Evolutionary conservation across 1,140 invertebrate genomes (phyloP).

Genomic region (Phthorimaea operculella): DNA sequence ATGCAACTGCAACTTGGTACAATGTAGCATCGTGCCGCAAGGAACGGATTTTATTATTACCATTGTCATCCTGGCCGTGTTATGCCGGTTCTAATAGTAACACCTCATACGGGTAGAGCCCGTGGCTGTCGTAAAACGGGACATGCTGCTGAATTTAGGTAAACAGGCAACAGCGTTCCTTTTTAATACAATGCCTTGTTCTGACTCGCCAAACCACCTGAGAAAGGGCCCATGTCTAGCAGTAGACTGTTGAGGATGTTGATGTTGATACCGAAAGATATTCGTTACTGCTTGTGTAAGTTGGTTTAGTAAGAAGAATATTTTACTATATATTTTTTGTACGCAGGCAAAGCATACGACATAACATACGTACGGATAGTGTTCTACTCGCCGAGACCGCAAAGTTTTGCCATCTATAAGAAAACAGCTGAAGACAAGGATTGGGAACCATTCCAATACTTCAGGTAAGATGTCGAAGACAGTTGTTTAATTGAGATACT

Average conservation of each 20-base stretch:
- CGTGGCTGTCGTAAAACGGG: no score
- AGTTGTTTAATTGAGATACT: no score
- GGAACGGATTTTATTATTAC: background rate
- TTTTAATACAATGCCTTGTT: no score
- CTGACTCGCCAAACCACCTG: no score
- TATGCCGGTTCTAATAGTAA: background rate
- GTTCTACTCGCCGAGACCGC: slow-evolving; percentile 94
- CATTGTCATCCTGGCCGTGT: background rate
- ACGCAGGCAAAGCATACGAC: slow-evolving; percentile 93
- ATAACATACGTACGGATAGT: slow-evolving; percentile 95
- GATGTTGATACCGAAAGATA: no score
- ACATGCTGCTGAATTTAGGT: no score
- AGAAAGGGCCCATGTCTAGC: no score
- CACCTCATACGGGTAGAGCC: no score
- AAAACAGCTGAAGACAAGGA: slow-evolving; percentile 78
- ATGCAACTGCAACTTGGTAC: background rate
- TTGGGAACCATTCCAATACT: slow-evolving; percentile 98
- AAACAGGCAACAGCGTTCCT: no score
- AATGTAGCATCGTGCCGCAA: background rate
- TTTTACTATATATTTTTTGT: background rate
- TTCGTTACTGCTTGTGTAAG: no score
- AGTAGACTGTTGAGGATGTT: no score
- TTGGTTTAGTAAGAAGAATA: no score
- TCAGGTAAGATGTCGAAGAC: slow-evolving; percentile 74
- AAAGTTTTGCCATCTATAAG: slow-evolving; percentile 98